phyloP scores from a whole-genome alignment of 2,888 invertebrate genomes.

The Heliconius ethilla region DNA sequence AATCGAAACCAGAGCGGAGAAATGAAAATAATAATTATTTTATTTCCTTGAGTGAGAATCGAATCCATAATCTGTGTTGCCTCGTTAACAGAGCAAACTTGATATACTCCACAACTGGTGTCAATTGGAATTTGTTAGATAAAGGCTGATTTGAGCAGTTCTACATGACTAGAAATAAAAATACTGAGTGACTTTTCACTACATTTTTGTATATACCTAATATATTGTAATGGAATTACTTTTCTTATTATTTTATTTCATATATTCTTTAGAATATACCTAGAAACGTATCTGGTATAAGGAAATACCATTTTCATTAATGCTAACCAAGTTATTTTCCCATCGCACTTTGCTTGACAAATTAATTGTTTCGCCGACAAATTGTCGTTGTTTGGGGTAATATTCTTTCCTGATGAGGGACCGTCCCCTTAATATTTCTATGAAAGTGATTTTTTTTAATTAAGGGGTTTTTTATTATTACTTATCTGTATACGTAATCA shows the following conservation, averaged over 20 bases:
- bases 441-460: conserved; percentile 58
- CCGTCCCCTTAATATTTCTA: conserved; percentile 58
- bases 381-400: conserved; percentile 68
- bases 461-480: conserved; percentile 38
- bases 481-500: background rate
- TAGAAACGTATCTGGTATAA: conserved; percentile 37
- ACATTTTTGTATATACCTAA: no score
- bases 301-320: conserved; percentile 51
- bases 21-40: no score
- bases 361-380: conserved; percentile 64
- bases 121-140: no score
- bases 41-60: no score
- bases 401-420: conserved; percentile 74
- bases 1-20: no score
- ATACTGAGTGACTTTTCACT: no score
- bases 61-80: no score
- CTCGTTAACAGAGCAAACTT: no score
- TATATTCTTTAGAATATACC: conserved; percentile 29
- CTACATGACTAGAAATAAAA: no score
- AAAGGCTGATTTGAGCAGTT: no score
- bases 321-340: conserved; percentile 65
- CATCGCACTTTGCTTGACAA: conserved; percentile 57
- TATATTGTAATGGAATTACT: background rate
- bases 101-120: no score
- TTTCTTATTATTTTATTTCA: no score